These are phyloP conservation scores for Ametastegia equiseti DNA, from an alignment of 2,888 invertebrate species.

Conservation along the genomic window DNA sequence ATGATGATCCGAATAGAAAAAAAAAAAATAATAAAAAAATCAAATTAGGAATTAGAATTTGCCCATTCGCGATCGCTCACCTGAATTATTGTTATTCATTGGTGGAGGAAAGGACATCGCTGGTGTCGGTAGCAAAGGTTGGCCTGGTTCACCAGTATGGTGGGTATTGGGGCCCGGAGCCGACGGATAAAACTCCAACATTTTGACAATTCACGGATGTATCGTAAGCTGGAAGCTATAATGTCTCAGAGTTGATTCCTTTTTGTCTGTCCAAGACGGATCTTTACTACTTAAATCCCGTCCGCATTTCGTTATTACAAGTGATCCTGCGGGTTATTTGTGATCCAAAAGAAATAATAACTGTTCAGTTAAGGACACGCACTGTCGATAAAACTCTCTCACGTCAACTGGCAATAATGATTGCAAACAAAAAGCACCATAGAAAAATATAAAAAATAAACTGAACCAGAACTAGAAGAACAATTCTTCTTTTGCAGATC, in stretches of 20 bases:
- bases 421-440: background rate
- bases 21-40: background rate
- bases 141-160: conserved; percentile 60
- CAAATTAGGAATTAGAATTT: too few species aligned
- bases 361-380: background rate
- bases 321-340: background rate
- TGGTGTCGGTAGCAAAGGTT: conserved; percentile 59
- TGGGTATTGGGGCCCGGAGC: conserved; percentile 62
- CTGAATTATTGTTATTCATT: conserved; percentile 68
- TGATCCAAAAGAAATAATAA: background rate
- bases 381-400: background rate
- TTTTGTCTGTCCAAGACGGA: background rate
- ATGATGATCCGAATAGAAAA: background rate
- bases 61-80: too few species aligned
- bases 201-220: conserved; percentile 68
- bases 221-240: background rate
- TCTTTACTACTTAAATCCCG: background rate
- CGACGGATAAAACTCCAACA: conserved; percentile 84
- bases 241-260: background rate
- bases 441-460: background rate
- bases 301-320: background rate
- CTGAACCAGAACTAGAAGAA: background rate
- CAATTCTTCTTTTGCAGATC: background rate
- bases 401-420: background rate
- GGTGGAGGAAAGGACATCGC: conserved; percentile 65